Evolutionary conservation across 2,797 vertebrate genomes (phyloP), one percentile per base, ranked within the genome.

Genomic region (Diglossa cyanea): DNA sequence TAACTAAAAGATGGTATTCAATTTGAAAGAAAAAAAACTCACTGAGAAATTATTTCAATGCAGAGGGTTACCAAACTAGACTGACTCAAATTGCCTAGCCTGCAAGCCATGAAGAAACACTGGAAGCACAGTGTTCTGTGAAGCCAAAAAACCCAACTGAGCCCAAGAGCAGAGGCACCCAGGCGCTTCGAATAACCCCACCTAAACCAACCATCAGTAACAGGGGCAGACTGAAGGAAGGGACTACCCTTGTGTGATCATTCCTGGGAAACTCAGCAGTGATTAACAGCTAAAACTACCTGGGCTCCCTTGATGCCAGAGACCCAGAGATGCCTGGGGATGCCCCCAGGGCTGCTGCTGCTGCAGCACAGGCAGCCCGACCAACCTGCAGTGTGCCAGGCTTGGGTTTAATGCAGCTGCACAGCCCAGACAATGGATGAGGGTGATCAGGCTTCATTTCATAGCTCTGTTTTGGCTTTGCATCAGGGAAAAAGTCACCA

Each of bases 271-370:
- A 28, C 23, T 50, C 16, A 1, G 61, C 5, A 2, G 20, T 9
- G 24, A 70, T 44, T 15, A 44, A 16, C 10, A 75, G 45, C 31
- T 51, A 4, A 31, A 89, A 80, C 48, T 28, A 10, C 25, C 40
- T 6, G 4, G 9, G 14, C 3, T 67, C 30, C 23, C 54, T 51
- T 44, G 0, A 0, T 13, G 21, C 7, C 31, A 20, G 13, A 13
- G 20, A 9, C 24, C 24, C 17, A 18, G 55, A 13, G 57, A 58
- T 26, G 23, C 55, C 35, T 19, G 30, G 58, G 44, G 57, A 48
- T 3, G 3, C 3, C 18, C 33, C 3, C 35, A 47, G 35, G 1
- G 21, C 66, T 60, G 53, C 44, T 47, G 40, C 44, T 51, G 35
- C 48, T 21, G 53, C 39, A 4, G 39, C 35, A 6, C 25, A 60